Evolutionary conservation across 2,113 vertebrate genomes (phyloP), one percentile per base, ranked within the genome.

Genomic region (Barbus barbus): DNA sequence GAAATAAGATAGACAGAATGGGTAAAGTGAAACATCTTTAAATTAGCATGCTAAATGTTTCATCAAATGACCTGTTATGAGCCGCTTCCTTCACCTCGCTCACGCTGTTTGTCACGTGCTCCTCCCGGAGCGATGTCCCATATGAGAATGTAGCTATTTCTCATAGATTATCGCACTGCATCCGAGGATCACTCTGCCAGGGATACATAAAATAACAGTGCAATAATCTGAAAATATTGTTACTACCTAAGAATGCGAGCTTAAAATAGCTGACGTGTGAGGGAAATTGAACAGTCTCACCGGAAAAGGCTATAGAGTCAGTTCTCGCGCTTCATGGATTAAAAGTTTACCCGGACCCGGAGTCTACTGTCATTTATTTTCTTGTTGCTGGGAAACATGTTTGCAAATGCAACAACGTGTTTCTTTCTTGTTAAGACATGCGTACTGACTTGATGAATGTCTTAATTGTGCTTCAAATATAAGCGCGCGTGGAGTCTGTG

Each of bases 401-500:
- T 31, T 71, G 22, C 31, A 71, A 67, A 33, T 13, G 38, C 16
- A 80, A 65, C 38, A 63, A 26, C 26, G 18, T 38, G 20, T 71
- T 71, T 36, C 20, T 56, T 12, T 33, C 28, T 36, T 26, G 20
- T 24, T 69, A 56, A 38, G 18, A n/a, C 31, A 81, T 33, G 65
- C 22, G 46, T 38, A 71, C 46, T 38, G 60, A 41, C 22, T 46
- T 11, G 60, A 67, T 48, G 18, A 44, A 67, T 9, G 61, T 6
- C 44, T 71, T 12, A 8, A 33, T 1, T 4, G 36, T 51, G 28
- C 80, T 71, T 81, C 20, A 53, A 69, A 69, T 46, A 4, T 36
- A 71, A 82, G 26, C 61, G 61, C 61, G 61, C 79, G 78, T 61
- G 60, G 26, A 78, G 53, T 78, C 53, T 24, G 51, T 26, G 78